Percentiles rank a stretch among this genome's conserved stretches.
Evolutionary conservation across 2,113 vertebrate genomes (phyloP).

Genomic region (Plecturocebus donacophilus): DNA sequence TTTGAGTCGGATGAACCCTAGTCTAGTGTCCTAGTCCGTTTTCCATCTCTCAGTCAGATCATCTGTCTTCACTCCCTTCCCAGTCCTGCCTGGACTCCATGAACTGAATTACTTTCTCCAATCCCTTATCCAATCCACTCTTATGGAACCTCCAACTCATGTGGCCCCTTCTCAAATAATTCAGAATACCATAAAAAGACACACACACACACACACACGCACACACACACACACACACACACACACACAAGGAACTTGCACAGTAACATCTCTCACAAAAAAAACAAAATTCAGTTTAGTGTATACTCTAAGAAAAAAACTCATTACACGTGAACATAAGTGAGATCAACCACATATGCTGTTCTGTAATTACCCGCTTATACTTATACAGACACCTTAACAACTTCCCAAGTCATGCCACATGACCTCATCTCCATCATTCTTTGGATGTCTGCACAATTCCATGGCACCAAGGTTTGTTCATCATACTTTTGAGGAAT

Average conservation of each 20-base stretch:
- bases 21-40: accelerated
- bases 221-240: too few relatives aligned
- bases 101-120: accelerated
- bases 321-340: accelerated
- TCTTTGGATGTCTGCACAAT: too few relatives aligned
- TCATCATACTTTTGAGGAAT: accelerated
- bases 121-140: background rate
- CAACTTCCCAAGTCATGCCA: background rate
- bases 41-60: background rate
- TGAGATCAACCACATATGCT: too few relatives aligned
- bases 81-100: background rate
- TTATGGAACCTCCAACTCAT: accelerated
- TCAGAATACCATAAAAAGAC: background rate
- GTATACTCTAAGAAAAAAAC: background rate
- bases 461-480: accelerated
- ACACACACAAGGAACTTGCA: background rate
- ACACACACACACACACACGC: too few relatives aligned
- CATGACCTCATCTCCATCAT: accelerated
- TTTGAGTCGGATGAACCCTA: too few relatives aligned
- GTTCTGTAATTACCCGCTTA: background rate
- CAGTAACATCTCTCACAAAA: background rate
- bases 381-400: background rate
- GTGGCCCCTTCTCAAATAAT: background rate
- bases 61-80: background rate
- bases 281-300: background rate